phyloP scores from a whole-genome alignment of 2,113 vertebrate species.

The Hydrolagus affinis region DNA sequence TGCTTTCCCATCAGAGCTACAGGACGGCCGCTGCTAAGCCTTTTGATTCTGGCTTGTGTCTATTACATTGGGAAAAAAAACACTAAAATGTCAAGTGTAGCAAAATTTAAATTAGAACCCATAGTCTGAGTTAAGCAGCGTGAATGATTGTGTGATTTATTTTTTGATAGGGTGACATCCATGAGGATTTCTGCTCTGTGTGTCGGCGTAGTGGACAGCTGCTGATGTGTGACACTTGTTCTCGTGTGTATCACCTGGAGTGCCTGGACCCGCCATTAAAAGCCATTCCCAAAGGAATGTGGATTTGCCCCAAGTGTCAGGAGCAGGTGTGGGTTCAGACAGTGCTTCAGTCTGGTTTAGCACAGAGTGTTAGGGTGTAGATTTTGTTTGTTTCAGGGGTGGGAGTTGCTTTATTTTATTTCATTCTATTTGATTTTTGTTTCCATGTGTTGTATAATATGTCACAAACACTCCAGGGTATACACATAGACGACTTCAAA shows the following conservation, averaged over 20 bases:
- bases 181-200: constrained; percentile 99
- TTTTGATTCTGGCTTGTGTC: background rate
- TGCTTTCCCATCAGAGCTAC: background rate
- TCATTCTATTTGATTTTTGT: too few relatives aligned
- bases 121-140: background rate
- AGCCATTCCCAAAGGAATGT: constrained; percentile 99
- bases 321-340: constrained; percentile 76
- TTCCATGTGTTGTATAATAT: background rate
- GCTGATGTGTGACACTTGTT: constrained; percentile 99
- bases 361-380: background rate
- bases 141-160: constrained; percentile 36
- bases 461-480: constrained; percentile 32
- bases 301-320: constrained; percentile 99
- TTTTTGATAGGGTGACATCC: constrained; percentile 92
- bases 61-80: constrained; percentile 8
- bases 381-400: background rate
- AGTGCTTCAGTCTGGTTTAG: constrained; percentile 15
- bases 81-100: background rate
- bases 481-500: constrained; percentile 23
- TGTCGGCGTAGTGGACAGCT: constrained; percentile 98
- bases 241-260: constrained; percentile 97
- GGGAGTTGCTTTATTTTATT: background rate
- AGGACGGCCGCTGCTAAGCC: background rate
- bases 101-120: constrained; percentile 23
- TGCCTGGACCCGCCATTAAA: constrained; percentile 98